Evolutionary conservation across 2,113 vertebrate species (phyloP).

Genomic region (Propithecus coquereli): DNA sequence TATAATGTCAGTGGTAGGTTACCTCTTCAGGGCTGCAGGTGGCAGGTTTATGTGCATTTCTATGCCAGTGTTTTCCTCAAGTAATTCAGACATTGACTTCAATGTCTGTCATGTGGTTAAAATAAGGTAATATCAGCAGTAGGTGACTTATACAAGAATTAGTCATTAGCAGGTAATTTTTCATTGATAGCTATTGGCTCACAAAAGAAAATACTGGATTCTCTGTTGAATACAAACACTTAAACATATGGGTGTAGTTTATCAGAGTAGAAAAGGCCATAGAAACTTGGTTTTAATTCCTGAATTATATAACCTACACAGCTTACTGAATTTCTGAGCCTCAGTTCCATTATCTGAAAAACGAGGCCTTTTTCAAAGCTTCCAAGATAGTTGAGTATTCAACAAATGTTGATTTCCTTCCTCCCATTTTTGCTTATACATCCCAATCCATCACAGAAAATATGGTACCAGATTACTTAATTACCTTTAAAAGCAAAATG

Average conservation of each 20-base stretch:
- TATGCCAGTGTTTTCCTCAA: background rate
- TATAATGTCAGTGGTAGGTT: background rate
- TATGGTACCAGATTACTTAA: background rate
- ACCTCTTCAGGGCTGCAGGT: background rate
- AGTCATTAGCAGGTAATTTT: background rate
- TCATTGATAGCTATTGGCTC: background rate
- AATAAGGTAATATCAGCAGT: background rate
- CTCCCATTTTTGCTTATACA: background rate
- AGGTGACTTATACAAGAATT: background rate
- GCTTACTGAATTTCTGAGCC: background rate
- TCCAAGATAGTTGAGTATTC: background rate
- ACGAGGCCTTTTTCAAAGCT: background rate
- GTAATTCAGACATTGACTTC: background rate
- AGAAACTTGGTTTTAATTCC: background rate
- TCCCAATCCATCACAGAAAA: background rate
- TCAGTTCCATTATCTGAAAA: background rate
- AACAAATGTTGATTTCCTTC: background rate
- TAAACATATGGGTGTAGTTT: background rate
- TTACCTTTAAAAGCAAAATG: background rate
- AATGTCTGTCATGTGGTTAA: background rate
- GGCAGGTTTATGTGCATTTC: background rate
- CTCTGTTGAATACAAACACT: conserved; percentile 4
- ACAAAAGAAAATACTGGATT: background rate
- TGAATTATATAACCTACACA: background rate
- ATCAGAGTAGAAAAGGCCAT: background rate